Base-by-base conservation (phyloP, 2,888 invertebrate species). In the Gibbula magus region DNA sequence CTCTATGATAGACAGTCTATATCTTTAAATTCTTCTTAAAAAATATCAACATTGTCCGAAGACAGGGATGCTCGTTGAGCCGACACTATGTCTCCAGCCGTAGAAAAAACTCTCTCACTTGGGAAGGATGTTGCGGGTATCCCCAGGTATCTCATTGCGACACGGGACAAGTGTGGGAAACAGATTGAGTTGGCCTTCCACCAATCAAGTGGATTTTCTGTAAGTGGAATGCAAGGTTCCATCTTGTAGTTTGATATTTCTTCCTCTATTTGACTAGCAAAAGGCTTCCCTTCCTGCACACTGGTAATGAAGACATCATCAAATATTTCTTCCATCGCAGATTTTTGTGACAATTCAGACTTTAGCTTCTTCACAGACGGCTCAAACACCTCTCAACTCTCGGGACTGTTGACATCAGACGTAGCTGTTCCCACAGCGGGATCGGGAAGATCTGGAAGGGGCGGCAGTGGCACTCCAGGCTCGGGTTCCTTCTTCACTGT, bases 71-170 rank as follows among this genome's bases (percentile, higher is more conserved):
- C 51, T 16, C 74, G 74, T n/a, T 74, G 74, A 45, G 45, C 51
- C 13, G 74, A 45, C 18, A 74, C 74, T 5, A 74, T 74, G 51
- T 74, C 78, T 56, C 78, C 78, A 35, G 78, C 78, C 32, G 67
- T 32, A 13, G 45, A 78, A 39, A 78, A 78, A 16, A 78, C 61
- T 22, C 67, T 39, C 39, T 78, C 66, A 20, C 56, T 29, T 39
- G 67, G 78, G 45, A 74, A 35, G 45, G 45, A 20, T 13, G 74
- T 74, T 45, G 39, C 74, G 16, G 74, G 74, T 13, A 74, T 45
- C 25, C 16, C 45, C 2, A 74, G 74, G 51, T 74, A 74, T 4
- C 25, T 25, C 10, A 39, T 39, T 29, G 20, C 74, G 10, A 74
- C 7, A 32, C 45, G 35, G n/a, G 74, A 74, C 18, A 74, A 45